phyloP scores from a whole-genome alignment of 2,113 vertebrate genomes.

The Arenaria interpres region DNA sequence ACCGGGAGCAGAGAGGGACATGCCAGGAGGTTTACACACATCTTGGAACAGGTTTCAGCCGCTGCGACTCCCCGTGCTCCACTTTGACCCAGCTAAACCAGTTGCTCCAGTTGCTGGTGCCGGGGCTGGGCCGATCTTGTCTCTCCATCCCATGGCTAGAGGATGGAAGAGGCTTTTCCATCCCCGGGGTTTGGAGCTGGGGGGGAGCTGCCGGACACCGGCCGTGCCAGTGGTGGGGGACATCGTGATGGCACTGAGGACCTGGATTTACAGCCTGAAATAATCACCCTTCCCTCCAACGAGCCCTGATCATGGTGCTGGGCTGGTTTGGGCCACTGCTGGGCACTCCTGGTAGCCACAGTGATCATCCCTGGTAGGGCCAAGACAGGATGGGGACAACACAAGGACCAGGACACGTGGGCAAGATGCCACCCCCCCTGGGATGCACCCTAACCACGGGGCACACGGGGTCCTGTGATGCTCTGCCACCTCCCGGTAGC shows the following conservation, averaged over 20 bases:
- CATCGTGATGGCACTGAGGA: accelerated
- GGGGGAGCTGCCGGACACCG: background rate
- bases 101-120: conserved; percentile 32
- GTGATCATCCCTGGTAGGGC: too few relatives aligned
- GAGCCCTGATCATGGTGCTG: accelerated
- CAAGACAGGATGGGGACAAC: background rate
- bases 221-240: accelerated
- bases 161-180: background rate
- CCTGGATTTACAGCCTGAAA: background rate
- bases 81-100: conserved; percentile 45
- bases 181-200: background rate
- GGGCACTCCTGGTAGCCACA: accelerated
- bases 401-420: accelerated
- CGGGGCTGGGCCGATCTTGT: conserved; percentile 5
- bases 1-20: background rate
- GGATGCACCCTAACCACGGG: background rate
- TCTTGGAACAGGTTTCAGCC: conserved; percentile 31
- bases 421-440: background rate
- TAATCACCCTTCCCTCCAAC: accelerated
- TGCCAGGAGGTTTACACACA: conserved; percentile 32
- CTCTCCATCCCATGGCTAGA: background rate
- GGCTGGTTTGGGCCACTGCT: accelerated
- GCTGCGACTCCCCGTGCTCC: background rate
- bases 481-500: background rate
- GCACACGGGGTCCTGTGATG: accelerated